Conservation (phyloP, 1,140 invertebrate species). For the Mesaphorura yosii region DNA sequence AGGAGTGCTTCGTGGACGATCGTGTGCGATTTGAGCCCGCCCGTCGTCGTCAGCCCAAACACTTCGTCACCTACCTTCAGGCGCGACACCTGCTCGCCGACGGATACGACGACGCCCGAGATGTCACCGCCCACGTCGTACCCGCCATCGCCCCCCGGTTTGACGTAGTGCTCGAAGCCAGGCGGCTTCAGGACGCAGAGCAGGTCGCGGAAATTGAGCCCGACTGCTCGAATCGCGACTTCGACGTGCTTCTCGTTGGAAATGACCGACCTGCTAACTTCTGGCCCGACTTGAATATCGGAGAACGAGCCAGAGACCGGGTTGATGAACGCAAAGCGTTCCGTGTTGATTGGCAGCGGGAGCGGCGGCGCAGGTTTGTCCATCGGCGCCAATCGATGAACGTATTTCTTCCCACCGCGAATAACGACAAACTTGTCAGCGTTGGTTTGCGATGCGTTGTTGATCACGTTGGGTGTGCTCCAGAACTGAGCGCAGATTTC, state of each 20-base stretch:
- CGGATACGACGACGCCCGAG: conserved; percentile 10
- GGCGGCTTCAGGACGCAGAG: conserved; percentile 4
- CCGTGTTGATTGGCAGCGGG: neutral
- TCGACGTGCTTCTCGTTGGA: neutral
- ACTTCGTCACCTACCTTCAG: conserved; percentile 17
- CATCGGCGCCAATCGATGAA: conserved; percentile 2
- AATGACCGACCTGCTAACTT: neutral
- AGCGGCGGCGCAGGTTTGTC: neutral
- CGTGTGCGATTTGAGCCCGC: conserved; percentile 10
- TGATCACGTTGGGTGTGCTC: neutral
- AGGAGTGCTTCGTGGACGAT: neutral
- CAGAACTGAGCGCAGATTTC: neutral
- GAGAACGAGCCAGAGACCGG: neutral
- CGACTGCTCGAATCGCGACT: conserved; percentile 1
- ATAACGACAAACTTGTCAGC: neutral
- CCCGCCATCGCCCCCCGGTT: neutral
- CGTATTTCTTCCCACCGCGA: neutral
- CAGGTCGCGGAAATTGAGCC: conserved; percentile 10
- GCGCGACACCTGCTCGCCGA: conserved; percentile 5
- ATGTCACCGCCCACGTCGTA: conserved; percentile 8
- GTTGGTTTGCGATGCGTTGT: no score
- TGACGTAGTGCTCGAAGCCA: conserved; percentile 5
- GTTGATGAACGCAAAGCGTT: neutral
- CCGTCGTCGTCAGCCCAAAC: conserved; percentile 7
- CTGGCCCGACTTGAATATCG: conserved; percentile 1